These are phyloP conservation scores for Selene dorsalis DNA, from an alignment of 2,797 vertebrate genomes.

Conservation along the genomic window DNA sequence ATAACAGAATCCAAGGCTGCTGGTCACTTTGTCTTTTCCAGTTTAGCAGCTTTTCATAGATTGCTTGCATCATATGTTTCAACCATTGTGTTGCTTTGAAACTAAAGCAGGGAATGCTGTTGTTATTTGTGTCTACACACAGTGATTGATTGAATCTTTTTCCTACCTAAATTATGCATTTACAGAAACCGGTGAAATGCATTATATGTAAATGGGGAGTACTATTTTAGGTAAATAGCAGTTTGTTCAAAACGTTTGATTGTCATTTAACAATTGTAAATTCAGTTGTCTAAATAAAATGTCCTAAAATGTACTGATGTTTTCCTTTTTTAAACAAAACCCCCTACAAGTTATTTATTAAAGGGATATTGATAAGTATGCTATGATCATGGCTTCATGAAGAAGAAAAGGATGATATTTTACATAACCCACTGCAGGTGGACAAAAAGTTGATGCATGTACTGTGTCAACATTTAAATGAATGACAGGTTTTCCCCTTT, in stretches of 20 bases:
- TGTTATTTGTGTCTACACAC: background rate
- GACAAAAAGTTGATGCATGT: background rate
- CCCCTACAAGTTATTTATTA: background rate
- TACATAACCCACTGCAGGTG: background rate
- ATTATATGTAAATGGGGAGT: no score
- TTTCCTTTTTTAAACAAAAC: background rate
- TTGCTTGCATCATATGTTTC: background rate
- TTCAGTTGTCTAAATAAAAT: conserved; percentile 14
- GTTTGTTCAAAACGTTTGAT: background rate
- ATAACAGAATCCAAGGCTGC: accelerated
- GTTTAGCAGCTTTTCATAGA: background rate
- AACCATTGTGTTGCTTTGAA: background rate
- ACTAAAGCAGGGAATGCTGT: background rate
- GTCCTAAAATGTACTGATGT: background rate
- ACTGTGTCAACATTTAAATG: background rate
- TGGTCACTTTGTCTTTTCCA: background rate
- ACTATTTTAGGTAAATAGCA: background rate
- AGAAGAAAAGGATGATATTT: background rate
- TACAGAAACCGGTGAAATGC: background rate
- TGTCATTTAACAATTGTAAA: background rate
- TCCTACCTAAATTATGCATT: background rate
- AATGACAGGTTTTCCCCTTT: background rate
- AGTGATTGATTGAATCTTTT: background rate
- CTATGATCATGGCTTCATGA: no score
- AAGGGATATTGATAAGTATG: background rate